Percentiles rank a stretch among this genome's conserved stretches.
These are phyloP conservation scores for Centropyge bicolor DNA, from an alignment of 2,797 vertebrate genomes.

Conservation along the genomic window DNA sequence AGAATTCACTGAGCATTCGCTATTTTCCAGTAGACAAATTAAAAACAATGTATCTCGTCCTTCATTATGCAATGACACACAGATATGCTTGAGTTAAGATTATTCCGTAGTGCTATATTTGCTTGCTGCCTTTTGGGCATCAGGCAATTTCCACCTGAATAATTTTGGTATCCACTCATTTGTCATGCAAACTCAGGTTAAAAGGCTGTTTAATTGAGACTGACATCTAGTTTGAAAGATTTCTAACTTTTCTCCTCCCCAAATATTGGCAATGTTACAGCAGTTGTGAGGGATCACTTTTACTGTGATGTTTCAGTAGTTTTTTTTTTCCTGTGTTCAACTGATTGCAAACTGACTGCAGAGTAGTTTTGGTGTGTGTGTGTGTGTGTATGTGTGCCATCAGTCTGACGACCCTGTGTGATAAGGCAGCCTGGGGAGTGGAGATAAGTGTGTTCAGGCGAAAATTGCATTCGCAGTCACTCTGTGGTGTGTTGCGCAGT, in stretches of 20 bases:
- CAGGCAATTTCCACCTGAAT: neutral
- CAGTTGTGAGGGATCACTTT: conserved; percentile 28
- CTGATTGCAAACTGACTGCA: conserved; percentile 47
- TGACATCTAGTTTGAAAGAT: conserved; percentile 21
- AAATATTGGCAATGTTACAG: conserved; percentile 9
- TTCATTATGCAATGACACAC: neutral
- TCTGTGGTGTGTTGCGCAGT: conserved; percentile 39
- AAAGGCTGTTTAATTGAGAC: conserved; percentile 3
- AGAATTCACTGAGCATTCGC: neutral
- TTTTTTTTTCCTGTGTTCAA: conserved; percentile 24
- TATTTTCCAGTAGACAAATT: neutral
- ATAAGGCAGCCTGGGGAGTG: conserved; percentile 74
- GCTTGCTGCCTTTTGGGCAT: neutral
- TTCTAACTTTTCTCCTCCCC: conserved; percentile 26
- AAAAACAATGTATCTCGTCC: neutral
- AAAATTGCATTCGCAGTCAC: conserved; percentile 62
- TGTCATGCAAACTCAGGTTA: conserved; percentile 5
- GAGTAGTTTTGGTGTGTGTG: conserved; percentile 17
- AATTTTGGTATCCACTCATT: neutral
- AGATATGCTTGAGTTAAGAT: neutral
- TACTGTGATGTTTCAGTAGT: conserved; percentile 24
- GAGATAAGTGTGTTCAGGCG: conserved; percentile 73
- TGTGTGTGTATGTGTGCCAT: conserved; percentile 42
- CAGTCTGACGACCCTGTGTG: conserved; percentile 53
- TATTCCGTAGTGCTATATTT: neutral